phyloP scores from a whole-genome alignment of 2,797 vertebrate genomes.

The Oreortyx pictus region DNA sequence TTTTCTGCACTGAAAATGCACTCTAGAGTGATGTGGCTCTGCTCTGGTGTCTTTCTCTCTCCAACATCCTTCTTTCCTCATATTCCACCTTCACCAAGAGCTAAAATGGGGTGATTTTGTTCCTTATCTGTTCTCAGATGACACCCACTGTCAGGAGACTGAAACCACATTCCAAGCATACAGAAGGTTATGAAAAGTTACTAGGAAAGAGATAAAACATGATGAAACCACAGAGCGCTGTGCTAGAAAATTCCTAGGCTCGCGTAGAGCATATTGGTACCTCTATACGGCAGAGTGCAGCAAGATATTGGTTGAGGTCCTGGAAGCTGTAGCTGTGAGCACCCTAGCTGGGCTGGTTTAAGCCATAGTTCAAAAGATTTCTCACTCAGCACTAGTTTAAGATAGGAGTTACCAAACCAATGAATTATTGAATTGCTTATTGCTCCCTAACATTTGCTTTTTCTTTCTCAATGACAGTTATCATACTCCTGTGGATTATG shows the following conservation, averaged over 20 bases:
- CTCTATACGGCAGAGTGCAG: neutral
- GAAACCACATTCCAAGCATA: neutral
- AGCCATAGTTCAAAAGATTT: neutral
- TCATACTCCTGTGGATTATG: rapidly evolving
- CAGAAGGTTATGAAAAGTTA: neutral
- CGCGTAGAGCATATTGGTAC: neutral
- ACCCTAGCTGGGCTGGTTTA: neutral
- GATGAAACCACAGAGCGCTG: neutral
- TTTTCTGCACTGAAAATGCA: neutral
- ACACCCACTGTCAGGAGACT: neutral
- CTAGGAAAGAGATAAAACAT: neutral
- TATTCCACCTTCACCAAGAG: neutral
- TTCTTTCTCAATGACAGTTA: conserved; percentile 8
- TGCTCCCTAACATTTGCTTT: conserved; percentile 1
- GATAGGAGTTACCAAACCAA: neutral
- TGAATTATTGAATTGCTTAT: neutral
- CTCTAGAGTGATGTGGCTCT: rapidly evolving
- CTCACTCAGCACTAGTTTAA: neutral
- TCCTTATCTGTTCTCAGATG: neutral
- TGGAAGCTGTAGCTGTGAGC: neutral
- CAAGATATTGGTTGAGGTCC: neutral
- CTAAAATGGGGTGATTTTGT: neutral
- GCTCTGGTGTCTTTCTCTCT: neutral
- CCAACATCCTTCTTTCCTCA: neutral
- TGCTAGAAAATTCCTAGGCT: neutral